phyloP scores from a whole-genome alignment of 2,888 invertebrate genomes.

The Agrilus cyanescens region DNA sequence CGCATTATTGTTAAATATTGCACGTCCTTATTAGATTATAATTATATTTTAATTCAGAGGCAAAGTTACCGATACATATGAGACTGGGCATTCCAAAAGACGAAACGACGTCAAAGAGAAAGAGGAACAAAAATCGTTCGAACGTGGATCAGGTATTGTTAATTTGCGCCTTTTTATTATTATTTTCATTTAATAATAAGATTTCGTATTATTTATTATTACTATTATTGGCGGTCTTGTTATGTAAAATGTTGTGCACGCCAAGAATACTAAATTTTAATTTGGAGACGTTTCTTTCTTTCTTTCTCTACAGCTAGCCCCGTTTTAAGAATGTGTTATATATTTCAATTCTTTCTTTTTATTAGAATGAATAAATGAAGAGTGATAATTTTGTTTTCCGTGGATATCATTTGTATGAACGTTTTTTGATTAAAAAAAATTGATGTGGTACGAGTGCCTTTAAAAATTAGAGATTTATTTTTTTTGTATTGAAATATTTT shows the following conservation, averaged over 20 bases:
- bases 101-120: constrained; percentile 27
- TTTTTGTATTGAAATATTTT: too few relatives aligned
- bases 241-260: background rate
- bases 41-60: constrained; percentile 21
- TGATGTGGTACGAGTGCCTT: too few relatives aligned
- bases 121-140: constrained; percentile 36
- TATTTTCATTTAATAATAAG: constrained; percentile 7
- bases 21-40: background rate
- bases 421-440: too few relatives aligned
- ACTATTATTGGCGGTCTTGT: background rate
- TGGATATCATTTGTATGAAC: too few relatives aligned
- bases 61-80: constrained; percentile 33
- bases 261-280: too few relatives aligned
- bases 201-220: constrained; percentile 2
- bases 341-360: too few relatives aligned
- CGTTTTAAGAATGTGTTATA: too few relatives aligned
- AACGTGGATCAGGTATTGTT: constrained; percentile 37
- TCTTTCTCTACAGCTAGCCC: too few relatives aligned
- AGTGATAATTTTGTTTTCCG: too few relatives aligned
- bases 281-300: too few relatives aligned
- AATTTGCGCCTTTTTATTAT: constrained; percentile 16
- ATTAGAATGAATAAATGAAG: too few relatives aligned
- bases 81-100: constrained; percentile 31
- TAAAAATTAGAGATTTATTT: too few relatives aligned
- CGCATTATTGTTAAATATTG: background rate